These are phyloP conservation scores for Mizuhopecten yessoensis DNA, from an alignment of 1,140 invertebrate species.

Conservation along the genomic window DNA sequence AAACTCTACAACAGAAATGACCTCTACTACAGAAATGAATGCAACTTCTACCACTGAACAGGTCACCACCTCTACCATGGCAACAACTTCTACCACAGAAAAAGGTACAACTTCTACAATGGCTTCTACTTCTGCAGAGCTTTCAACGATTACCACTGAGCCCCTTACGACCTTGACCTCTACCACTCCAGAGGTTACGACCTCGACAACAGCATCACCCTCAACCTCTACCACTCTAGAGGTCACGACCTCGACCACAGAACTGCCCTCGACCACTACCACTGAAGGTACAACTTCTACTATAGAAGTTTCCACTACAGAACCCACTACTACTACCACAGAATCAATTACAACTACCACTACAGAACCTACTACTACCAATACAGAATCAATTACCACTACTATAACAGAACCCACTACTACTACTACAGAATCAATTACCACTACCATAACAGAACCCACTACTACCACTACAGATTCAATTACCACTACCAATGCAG, in stretches of 20 bases:
- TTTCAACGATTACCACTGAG: slow-evolving; percentile 42
- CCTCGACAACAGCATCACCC: neutral
- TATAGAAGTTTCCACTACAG: neutral
- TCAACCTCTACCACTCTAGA: neutral
- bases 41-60: neutral
- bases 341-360: neutral
- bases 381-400: neutral
- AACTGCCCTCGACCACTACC: neutral
- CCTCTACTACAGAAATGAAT: slow-evolving; percentile 21
- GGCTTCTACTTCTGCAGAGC: slow-evolving; percentile 13
- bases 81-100: slow-evolving; percentile 31
- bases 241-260: neutral
- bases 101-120: too few relatives aligned
- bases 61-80: neutral
- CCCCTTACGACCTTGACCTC: too few relatives aligned
- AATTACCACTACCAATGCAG: neutral
- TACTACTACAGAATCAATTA: neutral
- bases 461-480: neutral
- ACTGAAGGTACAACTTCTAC: neutral
- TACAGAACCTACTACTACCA: neutral
- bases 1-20: neutral
- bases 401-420: neutral
- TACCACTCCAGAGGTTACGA: slow-evolving; percentile 3
- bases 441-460: neutral
- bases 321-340: neutral